Percentiles rank a stretch among this genome's conserved stretches.
These are phyloP conservation scores for Bombus soroeensis DNA, from an alignment of 1,140 invertebrate species.

Conservation along the genomic window DNA sequence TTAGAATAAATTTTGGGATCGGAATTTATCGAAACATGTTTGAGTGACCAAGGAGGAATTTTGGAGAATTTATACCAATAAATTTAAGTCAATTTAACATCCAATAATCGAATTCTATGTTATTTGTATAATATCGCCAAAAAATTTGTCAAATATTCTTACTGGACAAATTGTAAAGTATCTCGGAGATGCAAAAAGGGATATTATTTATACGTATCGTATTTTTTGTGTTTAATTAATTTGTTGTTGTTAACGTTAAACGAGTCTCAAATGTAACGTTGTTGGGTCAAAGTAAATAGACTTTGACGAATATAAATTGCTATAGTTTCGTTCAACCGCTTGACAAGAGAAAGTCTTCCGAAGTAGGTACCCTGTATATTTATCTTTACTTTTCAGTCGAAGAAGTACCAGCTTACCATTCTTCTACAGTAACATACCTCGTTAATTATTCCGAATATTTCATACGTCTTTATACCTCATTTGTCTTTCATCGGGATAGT, in stretches of 20 bases:
- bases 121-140: no score
- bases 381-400: not conserved
- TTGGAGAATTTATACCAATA: no score
- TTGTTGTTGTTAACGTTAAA: no score
- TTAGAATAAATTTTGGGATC: no score
- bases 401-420: not conserved
- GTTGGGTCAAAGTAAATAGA: conserved; percentile 3
- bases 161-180: no score
- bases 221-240: not conserved
- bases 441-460: not conserved
- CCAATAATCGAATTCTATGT: no score
- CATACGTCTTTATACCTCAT: not conserved
- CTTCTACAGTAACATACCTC: not conserved
- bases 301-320: conserved; percentile 5
- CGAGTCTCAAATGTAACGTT: not conserved
- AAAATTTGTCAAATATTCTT: no score
- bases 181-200: no score
- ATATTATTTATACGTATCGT: no score
- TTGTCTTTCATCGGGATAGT: not conserved
- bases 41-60: no score
- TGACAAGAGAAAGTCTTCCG: not conserved
- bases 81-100: no score
- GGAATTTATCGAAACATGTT: no score
- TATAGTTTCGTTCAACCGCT: not conserved
- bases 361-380: not conserved